Conservation (phyloP, 2,797 vertebrate genomes). For the Halcyon smyrnensis region DNA sequence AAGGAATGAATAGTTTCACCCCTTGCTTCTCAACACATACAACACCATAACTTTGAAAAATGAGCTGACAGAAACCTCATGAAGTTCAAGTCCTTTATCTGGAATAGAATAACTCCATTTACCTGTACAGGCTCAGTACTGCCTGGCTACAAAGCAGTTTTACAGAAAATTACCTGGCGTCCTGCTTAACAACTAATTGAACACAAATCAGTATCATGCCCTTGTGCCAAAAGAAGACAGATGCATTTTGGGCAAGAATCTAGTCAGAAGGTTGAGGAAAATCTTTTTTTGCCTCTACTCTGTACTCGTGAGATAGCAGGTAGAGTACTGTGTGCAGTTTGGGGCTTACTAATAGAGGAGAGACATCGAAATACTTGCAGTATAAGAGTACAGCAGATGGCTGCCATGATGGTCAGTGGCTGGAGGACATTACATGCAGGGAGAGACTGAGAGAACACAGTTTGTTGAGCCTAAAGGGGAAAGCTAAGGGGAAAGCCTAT, state of each 20-base stretch:
- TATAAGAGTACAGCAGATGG: background rate
- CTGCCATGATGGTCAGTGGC: background rate
- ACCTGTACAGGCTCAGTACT: background rate
- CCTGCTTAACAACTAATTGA: background rate
- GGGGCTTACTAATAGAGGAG: background rate
- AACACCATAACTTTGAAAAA: background rate
- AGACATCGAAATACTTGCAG: rapidly evolving
- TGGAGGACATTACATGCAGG: background rate
- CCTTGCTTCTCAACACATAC: background rate
- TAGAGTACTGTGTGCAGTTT: background rate
- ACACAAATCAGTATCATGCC: background rate
- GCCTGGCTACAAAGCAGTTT: background rate
- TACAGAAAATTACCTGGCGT: background rate
- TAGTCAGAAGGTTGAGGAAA: background rate
- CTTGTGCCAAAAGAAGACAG: background rate
- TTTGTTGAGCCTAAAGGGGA: background rate
- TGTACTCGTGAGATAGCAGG: background rate
- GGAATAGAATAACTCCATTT: background rate
- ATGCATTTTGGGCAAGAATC: background rate
- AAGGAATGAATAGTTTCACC: background rate
- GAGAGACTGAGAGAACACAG: background rate
- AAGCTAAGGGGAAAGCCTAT: background rate
- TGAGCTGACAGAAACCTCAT: background rate
- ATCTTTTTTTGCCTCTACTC: background rate
- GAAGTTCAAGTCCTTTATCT: background rate